Base-by-base conservation (phyloP, 2,113 vertebrate species). In the Suncus etruscus region DNA sequence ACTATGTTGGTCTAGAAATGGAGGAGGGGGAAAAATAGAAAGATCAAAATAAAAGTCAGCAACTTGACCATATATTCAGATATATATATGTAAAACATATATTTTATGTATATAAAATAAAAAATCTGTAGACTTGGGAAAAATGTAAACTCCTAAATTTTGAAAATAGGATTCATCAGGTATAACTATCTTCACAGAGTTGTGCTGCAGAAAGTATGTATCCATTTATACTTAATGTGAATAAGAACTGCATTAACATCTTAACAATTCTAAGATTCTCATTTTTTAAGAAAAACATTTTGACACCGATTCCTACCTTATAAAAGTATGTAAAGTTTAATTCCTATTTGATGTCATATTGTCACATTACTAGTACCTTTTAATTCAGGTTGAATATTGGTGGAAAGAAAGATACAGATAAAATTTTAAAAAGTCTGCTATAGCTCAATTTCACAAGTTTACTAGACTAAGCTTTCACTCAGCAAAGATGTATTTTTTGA, bases 1-100 rank as follows among this genome's bases (percentile, higher is more conserved):
- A 97, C 98, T 98, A 89, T 95, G 45, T 98, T 98, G 97, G 97
- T 97, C 93, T 93, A 77, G 94, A 78, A 29, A 90, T 74, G 74
- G 74, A 96, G 97, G 93, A 91, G 92, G 48, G 15, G 58, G 24
- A 63, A 94, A 86, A 95, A 96, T 96, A 94, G 92, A 97, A 97
- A 97, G 87, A 94, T 93, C 94, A 96, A 96, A 96, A 97, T 88
- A 96, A 97, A 97, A 98, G 94, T 94, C 95, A 97, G 97, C 96
- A 95, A 65, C 61, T 65, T 92, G 89, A 94, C 96, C 97, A 97
- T 98, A 97, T 92, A 97, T 97, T 96, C 16, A 66, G 25, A 27
- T 61, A 48, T 12, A 75, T 18, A 45, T 31, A 68, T 66, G 69
- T 27, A 80, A 70, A 16, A 39, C 39, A 39, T 39, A 39, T 39